Base-by-base conservation (phyloP, 2,888 invertebrate species). In the Tipula vernalis region DNA sequence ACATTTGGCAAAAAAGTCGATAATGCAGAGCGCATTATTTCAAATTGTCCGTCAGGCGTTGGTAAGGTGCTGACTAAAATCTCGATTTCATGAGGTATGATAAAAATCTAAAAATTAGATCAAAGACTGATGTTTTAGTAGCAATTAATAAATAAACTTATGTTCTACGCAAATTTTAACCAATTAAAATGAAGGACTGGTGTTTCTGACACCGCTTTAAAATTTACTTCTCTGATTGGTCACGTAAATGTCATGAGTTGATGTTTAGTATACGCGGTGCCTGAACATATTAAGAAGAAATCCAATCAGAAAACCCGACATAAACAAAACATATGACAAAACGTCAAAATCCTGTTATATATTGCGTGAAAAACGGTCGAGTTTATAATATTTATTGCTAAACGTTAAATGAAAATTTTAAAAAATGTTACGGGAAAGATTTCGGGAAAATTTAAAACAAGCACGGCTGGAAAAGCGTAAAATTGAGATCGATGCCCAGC, bases 401-500 rank as follows among this genome's bases (percentile, higher is more conserved):
- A 15, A n/a, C 15, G 6, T 2, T 71, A 71, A 71, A 71, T 71
- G 28, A 71, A 71, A 71, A 18, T 28, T 10, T 10, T 12, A 0
- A 71, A 71, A 71, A 71, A 71, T 71, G 36, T 5, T 87, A 2
- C 89, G 90, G 0, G 89, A 89, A 6, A 90, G 90, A 87, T 89
- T 90, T 42, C 89, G 91, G 0, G 89, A 88, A 42, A 90, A 89
- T 88, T 89, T 89, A 0, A 89, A 88, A 12, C 86, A 89, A 2
- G 88, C 89, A 2, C 89, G 91, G 0, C 89, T 89, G n/a, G 87
- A 88, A 13, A 87, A 89, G 5, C 90, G 91, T 0, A 89, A 88
- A 2, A 85, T 88, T 28, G 88, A 88, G 18, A 88, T 87, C 3
- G 91, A 91, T 88, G 88, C 90, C 0, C 47, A 91, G 2, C 90